Base-by-base conservation (phyloP, 2,113 vertebrate species). In the Tragelaphus strepsiceros region DNA sequence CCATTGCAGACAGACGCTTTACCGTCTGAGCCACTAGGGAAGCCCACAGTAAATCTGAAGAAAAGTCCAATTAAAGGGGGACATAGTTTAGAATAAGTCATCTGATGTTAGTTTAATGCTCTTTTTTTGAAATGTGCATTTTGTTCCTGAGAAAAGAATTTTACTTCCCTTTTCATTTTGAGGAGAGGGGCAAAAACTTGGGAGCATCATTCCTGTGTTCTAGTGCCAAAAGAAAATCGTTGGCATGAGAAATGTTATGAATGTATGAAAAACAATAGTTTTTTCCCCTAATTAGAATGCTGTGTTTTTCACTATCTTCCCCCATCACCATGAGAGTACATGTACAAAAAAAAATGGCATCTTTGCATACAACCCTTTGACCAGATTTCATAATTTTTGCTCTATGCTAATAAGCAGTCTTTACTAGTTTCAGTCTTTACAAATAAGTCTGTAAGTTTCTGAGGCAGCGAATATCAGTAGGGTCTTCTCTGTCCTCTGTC, bases 361-460 rank as follows among this genome's bases (percentile, higher is more conserved):
- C 53, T n/a, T 96, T 97, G 91, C 91, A 90, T 84, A 96, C 94
- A 96, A 97, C 78, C 88, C 77, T 97, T 97, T 97, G 91, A 94
- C 86, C 96, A 96, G 80, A 97, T 97, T 98, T 97, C 97, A 97
- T 93, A 97, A 98, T 35, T 84, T 32, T 74, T 16, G 74, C 93
- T 51, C 51, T 94, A 86, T 83, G 67, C 56, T 97, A 96, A 92
- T 88, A 91, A 93, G 92, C 96, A 87, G 80, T 43, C 85, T 94
- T 98, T 97, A 89, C 91, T 98, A 97, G 93, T 96, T 97, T 93
- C 64, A 81, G 80, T 90, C 93, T 97, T 98, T 98, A 91, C 96
- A 98, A 97, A 98, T 89, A 97, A 91, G 30, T 92, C 82, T 81
- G 88, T 32, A 88, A 61, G 89, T 95, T 96, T 97, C 96, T 94